phyloP scores from a whole-genome alignment of 2,113 vertebrate species.

The Amazona guildingii region DNA sequence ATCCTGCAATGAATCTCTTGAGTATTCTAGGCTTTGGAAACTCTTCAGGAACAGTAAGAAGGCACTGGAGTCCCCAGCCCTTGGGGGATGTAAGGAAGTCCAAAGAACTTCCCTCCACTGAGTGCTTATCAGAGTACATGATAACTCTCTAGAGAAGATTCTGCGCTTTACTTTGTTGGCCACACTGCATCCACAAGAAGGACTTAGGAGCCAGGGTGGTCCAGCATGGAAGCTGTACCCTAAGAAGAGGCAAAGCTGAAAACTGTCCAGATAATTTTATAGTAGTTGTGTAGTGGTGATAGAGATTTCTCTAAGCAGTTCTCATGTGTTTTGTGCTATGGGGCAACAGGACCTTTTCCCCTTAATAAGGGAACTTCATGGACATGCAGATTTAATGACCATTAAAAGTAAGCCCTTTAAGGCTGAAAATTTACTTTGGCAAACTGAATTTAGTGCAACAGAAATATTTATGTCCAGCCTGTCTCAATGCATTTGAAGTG shows the following conservation, averaged over 20 bases:
- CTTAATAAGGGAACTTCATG: neutral
- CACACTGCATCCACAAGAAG: neutral
- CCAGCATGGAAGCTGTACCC: neutral
- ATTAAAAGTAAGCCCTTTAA: neutral
- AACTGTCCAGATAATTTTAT: neutral
- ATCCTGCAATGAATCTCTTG: neutral
- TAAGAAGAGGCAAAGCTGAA: neutral
- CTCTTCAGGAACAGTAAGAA: neutral
- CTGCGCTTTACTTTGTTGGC: neutral
- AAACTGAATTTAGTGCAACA: neutral
- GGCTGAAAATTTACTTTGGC: neutral
- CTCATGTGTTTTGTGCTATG: neutral
- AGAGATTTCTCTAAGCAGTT: neutral
- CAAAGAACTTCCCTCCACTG: neutral
- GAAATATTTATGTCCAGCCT: neutral
- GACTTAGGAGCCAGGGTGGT: neutral
- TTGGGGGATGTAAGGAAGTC: neutral
- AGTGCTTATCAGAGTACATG: neutral
- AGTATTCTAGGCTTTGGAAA: neutral
- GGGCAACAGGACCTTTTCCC: neutral
- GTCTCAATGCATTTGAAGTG: neutral
- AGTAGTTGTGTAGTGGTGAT: neutral
- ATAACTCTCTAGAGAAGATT: neutral
- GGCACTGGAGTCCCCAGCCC: neutral
- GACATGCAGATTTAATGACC: neutral